Base-by-base conservation (phyloP, 2,113 vertebrate species). In the Ciconia maguari region DNA sequence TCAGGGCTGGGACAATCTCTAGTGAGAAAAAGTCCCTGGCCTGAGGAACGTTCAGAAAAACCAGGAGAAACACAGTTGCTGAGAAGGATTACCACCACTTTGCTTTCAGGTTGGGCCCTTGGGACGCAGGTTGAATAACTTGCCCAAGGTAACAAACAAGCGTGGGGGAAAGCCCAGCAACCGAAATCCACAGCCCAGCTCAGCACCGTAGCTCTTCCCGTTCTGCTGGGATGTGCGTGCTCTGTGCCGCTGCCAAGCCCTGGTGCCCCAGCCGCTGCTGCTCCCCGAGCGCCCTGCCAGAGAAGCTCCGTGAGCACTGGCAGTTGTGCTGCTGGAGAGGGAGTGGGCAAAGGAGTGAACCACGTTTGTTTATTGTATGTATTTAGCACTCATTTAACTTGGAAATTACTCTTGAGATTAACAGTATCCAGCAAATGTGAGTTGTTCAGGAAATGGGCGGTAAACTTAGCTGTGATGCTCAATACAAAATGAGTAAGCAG, bases 141-240 rank as follows among this genome's bases (percentile, higher is more conserved):
- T 75, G 42, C 38, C 60, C n/a, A 46, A 79, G 21, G 46, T n/a
- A 61, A 70, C 38, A 65, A 83, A 77, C 18, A 57, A 74, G 12
- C 48, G 34, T 89, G 46, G 72, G 74, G 68, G n/a, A 89, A 89
- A 89, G 36, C 15, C n/a, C 6, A 2, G n/a, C 34, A 30, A 15
- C 27, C 6, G 11, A 66, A 65, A 36, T 29, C 36, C 36, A 19
- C 26, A 61, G 61, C 13, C 49, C 34, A 38, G n/a, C 0, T 4
- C 48, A 25, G 20, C 1, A 1, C 18, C 1, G 1, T 5, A 36
- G 24, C 41, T 34, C 3, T 36, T 79, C 30, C 38, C 0, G 0
- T n/a, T 88, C 46, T 29, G 12, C 44, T 22, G 13, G 46, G 74
- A 14, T 3, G 14, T 24, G 61, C 1, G 5, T 42, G 44, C 32